Evolutionary conservation across 2,888 invertebrate species (phyloP), one percentile per base, ranked within the genome.

Genomic region (Acanthosepion esculentum): DNA sequence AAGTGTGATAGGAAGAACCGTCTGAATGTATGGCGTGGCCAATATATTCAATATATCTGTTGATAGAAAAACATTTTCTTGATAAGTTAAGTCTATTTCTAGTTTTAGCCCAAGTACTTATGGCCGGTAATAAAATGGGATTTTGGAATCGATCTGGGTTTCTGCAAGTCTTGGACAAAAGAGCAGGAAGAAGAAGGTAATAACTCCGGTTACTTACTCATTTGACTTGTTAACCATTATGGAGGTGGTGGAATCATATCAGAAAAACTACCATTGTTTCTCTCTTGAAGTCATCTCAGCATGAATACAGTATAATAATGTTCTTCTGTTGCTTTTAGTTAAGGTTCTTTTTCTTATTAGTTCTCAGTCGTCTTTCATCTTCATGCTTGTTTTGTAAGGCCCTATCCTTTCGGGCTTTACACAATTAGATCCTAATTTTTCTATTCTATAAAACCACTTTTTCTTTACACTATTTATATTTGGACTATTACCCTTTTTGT

Each of bases 11-110:
- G 29, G 29, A 78, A 78, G 78, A 78, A n/a, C 78, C 5, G 8
- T n/a, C 78, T 15, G 1, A 15, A 10, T 10, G 29, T 29, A 29
- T 29, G n/a, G 29, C 0, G 12, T 8, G 8, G 29, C n/a, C 78
- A n/a, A 78, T 78, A 78, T 78, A 78, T 78, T 78, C 78, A 78
- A 78, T 78, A n/a, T 78, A 78, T 78, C 78, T n/a, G 78, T 78
- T 78, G 78, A 29, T 78, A n/a, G 78, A n/a, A 78, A 78, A 78
- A 78, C 78, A 78, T 78, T 78, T 78, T 78, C 78, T 78, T 78
- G 78, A 78, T 78, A n/a, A 78, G 78, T 78, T 78, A 78, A 78
- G n/a, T 78, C 78, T 78, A 78, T 78, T 78, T n/a, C 78, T 78
- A 78, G 78, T 78, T 78, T 78, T 15, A n/a, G 78, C n/a, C 78